phyloP scores from a whole-genome alignment of 2,113 vertebrate species.

The Cephalopterus ornatus region DNA sequence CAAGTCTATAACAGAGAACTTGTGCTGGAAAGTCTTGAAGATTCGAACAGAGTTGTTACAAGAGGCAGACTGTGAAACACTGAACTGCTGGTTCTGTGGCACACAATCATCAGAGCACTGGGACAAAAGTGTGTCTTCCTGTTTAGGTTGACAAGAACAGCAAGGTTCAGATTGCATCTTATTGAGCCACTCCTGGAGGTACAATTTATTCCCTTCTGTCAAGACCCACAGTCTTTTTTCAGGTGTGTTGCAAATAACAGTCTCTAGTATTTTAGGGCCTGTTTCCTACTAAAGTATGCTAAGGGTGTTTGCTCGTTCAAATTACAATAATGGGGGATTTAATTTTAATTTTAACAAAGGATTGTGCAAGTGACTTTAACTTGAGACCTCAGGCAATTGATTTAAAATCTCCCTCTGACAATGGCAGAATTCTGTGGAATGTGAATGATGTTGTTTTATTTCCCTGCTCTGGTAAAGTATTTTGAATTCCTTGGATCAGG shows the following conservation, averaged over 20 bases:
- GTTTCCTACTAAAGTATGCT: not conserved
- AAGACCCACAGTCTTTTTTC: not conserved
- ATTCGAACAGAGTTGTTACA: not conserved
- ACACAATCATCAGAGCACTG: fast-evolving
- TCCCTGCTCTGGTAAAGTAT: not conserved
- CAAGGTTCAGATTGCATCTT: not conserved
- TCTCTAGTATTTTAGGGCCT: not conserved
- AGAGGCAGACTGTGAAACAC: not conserved
- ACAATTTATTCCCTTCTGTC: not conserved
- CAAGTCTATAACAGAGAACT: not conserved
- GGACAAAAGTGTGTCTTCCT: not conserved
- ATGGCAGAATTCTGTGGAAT: not conserved
- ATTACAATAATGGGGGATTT: not conserved
- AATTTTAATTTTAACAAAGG: not conserved
- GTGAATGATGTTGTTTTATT: not conserved
- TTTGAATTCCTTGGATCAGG: not conserved
- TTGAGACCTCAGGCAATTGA: not conserved
- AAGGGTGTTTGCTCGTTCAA: not conserved
- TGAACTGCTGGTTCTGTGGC: not conserved
- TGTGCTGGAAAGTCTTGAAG: not conserved
- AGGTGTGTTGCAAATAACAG: not conserved
- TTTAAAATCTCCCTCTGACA: not conserved
- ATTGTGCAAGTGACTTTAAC: not conserved
- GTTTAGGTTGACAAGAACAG: not conserved
- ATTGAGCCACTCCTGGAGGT: not conserved